phyloP scores from a whole-genome alignment of 2,113 vertebrate species.

The Cynopterus brachyotis region DNA sequence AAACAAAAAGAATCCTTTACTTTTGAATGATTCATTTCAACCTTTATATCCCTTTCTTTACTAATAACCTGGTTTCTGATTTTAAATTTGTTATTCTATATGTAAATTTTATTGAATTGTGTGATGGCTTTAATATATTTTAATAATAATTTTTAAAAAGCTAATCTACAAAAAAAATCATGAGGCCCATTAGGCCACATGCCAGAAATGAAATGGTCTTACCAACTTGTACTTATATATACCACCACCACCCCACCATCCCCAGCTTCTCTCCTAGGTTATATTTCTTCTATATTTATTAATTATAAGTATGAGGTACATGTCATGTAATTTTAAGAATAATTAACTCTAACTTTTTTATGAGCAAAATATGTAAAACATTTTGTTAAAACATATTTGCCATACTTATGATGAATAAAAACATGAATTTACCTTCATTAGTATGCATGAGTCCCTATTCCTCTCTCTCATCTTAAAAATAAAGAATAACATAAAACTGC shows the following conservation, averaged over 20 bases:
- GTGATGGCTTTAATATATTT: not conserved
- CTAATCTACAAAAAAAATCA: not conserved
- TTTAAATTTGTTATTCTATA: constrained; percentile 24
- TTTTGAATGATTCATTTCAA: not conserved
- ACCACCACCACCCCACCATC: not conserved
- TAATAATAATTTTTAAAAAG: not conserved
- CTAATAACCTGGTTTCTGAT: not conserved
- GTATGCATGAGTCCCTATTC: not conserved
- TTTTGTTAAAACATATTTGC: constrained; percentile 6
- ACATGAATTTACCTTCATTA: not conserved
- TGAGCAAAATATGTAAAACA: constrained; percentile 25
- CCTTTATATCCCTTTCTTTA: not conserved
- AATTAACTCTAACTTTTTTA: constrained; percentile 45
- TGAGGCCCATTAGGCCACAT: not conserved
- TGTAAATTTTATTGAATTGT: not conserved
- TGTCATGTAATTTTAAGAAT: not conserved
- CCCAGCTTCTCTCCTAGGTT: not conserved
- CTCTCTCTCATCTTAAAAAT: not conserved
- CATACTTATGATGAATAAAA: not conserved
- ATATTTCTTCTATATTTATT: not conserved
- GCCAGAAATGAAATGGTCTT: not conserved
- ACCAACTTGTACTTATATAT: not conserved
- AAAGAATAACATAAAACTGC: not conserved
- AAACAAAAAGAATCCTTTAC: not conserved
- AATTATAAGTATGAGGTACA: not conserved